Conservation (phyloP, 2,888 invertebrate genomes). For the Scaptomyza cyrtandrae region DNA sequence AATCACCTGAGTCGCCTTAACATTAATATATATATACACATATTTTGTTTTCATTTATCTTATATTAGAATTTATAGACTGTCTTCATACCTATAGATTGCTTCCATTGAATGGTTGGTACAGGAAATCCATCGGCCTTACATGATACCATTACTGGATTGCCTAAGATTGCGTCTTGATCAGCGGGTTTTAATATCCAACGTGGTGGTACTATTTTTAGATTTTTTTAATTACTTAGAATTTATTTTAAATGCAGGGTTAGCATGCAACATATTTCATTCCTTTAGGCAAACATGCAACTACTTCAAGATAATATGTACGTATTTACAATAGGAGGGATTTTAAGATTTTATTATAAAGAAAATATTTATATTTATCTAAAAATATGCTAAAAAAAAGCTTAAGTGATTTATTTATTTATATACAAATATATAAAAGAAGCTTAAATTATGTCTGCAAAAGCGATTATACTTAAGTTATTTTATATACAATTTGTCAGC, state of each 20-base stretch:
- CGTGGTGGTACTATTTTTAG: constrained; percentile 89
- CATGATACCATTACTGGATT: constrained; percentile 89
- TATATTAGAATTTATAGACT: constrained; percentile 23
- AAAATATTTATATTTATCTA: neutral
- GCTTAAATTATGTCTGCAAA: neutral
- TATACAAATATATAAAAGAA: neutral
- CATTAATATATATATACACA: neutral
- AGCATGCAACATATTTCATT: constrained; percentile 29
- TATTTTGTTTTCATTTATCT: neutral
- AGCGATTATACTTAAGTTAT: neutral
- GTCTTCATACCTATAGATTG: constrained; percentile 85
- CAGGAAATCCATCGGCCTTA: constrained; percentile 91
- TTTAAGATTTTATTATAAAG: neutral
- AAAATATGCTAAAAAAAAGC: too few species aligned
- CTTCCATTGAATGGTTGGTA: constrained; percentile 87
- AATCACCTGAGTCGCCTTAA: constrained; percentile 85
- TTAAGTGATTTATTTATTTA: too few species aligned
- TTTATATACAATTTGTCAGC: neutral
- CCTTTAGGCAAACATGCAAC: constrained; percentile 14
- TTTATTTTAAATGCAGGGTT: neutral
- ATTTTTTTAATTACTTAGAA: constrained; percentile 23
- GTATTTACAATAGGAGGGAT: neutral
- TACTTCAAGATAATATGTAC: neutral
- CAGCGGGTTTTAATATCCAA: constrained; percentile 90
- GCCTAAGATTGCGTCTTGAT: constrained; percentile 90